Evolutionary conservation across 2,113 vertebrate genomes (phyloP).

Genomic region (Macquaria ambigua): DNA sequence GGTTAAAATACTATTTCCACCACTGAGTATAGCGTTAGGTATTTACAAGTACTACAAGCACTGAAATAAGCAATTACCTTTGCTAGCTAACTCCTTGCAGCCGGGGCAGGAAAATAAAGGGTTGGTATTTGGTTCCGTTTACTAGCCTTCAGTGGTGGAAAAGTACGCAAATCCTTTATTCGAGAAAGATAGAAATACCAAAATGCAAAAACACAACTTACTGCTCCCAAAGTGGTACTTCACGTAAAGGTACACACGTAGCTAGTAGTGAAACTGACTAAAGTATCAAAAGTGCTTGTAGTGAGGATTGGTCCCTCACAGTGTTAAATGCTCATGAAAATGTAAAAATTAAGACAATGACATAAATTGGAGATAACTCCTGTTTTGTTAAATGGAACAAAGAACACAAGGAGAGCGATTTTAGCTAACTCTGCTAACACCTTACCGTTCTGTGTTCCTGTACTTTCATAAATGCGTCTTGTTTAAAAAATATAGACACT

Average conservation of each 20-base stretch:
- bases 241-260: not conserved
- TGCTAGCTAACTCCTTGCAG: too few relatives aligned
- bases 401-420: too few relatives aligned
- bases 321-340: not conserved
- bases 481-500: rapidly evolving
- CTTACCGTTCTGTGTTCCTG: not conserved
- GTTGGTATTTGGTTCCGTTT: not conserved
- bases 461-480: not conserved
- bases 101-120: not conserved
- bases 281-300: too few relatives aligned
- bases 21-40: too few relatives aligned
- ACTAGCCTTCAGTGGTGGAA: not conserved
- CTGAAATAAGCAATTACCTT: too few relatives aligned
- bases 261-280: too few relatives aligned
- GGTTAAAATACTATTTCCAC: not conserved
- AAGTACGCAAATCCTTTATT: not conserved
- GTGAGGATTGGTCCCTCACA: not conserved
- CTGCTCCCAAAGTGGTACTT: not conserved
- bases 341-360: not conserved
- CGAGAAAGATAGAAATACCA: not conserved
- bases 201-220: not conserved
- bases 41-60: not conserved
- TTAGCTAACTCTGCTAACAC: not conserved
- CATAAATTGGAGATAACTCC: not conserved
- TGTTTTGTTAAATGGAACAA: not conserved